These are phyloP conservation scores for Planiliza haematocheilus DNA, from an alignment of 2,113 vertebrate species.

Conservation along the genomic window DNA sequence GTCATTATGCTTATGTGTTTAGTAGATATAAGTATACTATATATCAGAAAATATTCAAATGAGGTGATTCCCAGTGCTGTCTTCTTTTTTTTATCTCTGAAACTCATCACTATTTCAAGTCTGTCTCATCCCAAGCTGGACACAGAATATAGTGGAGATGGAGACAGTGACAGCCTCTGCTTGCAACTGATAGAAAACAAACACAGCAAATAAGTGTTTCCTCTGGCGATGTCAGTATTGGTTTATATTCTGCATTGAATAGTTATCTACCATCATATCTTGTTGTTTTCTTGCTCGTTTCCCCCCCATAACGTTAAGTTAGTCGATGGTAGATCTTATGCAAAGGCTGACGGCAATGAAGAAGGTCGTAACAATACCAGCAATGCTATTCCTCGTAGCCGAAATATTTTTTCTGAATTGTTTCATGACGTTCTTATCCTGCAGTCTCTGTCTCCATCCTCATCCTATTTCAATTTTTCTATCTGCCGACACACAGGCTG, in stretches of 20 bases:
- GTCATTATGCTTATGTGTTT: too few species aligned
- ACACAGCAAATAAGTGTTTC: constrained; percentile 10
- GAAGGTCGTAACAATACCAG: constrained; percentile 5
- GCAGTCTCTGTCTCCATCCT: constrained; percentile 52
- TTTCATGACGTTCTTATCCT: constrained; percentile 62
- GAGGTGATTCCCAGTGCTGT: neutral
- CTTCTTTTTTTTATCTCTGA: neutral
- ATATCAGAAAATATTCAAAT: too few species aligned
- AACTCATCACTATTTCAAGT: constrained; percentile 2
- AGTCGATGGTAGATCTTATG: neutral
- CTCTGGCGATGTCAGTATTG: neutral
- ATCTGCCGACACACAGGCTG: constrained; percentile 55
- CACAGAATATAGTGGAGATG: neutral
- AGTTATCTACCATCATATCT: constrained; percentile 17
- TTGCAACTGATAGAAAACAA: constrained; percentile 2
- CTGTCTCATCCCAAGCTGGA: neutral
- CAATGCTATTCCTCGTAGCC: constrained; percentile 22
- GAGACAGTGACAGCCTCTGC: neutral
- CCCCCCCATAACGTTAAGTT: neutral
- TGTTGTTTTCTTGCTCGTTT: neutral
- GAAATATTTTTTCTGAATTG: constrained; percentile 40
- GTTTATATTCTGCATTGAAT: constrained; percentile 23
- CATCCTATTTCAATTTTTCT: constrained; percentile 58
- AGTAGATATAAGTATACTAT: too few species aligned
- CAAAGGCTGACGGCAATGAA: constrained; percentile 12